Base-by-base conservation (phyloP, 2,113 vertebrate species). In the Paralichthys olivaceus region DNA sequence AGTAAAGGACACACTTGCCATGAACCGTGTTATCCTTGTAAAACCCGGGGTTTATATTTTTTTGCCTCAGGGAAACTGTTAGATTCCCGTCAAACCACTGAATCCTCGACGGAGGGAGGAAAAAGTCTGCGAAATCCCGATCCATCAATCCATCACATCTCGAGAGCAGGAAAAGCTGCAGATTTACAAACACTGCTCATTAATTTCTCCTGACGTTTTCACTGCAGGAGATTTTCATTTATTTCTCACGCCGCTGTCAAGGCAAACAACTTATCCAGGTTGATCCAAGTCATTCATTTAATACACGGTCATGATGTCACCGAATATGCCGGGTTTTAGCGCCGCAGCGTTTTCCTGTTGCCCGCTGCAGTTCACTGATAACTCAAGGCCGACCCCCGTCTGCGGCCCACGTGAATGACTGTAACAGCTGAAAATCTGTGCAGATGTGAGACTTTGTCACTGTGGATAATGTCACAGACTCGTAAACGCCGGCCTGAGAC, bases 21-120 rank as follows among this genome's bases (percentile, higher is more conserved):
- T 90, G 87, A 93, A 88, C 83, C 81, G 29, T 88, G 73, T 89
- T 68, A 84, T 89, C 77, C 87, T 87, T 88, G 83, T 91, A 89
- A 91, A 93, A 87, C 62, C 62, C 66, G 7, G 29, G 72, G 70
- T 89, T 89, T 88, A 82, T 84, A 77, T 78, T 90, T 72, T 85
- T 82, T 7, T 53, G 14, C 19, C 14, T 75, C 77, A 81, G 73
- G 64, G 75, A 86, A 62, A 58, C 70, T 67, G 59, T 87, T 85
- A 59, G 69, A 78, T 83, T 84, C 58, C 82, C 73, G 87, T 80
- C 78, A 84, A 60, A 75, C 57, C 53, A 75, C 32, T 32, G 34
- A 75, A 74, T 59, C 83, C 63, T 84, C 56, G 15, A 29, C 59
- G 34, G 14, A 67, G 68, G 37, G 58, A 67, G 56, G 59, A 83